Conservation (phyloP, 2,888 invertebrate species). For the Spialia ferax region DNA sequence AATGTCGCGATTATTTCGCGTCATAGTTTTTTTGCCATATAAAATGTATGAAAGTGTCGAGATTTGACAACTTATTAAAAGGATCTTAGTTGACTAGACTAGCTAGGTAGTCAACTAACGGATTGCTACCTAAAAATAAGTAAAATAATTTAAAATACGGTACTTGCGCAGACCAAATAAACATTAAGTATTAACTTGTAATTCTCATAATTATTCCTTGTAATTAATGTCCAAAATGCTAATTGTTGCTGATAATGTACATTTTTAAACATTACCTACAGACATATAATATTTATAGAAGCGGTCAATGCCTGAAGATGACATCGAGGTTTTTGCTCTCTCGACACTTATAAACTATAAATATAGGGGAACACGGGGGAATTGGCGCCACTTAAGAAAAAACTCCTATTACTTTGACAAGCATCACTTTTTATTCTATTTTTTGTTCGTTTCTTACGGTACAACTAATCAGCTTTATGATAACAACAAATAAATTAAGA, state of each 20-base stretch:
- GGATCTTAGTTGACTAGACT: too few species aligned
- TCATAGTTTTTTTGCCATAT: too few species aligned
- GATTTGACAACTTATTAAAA: too few species aligned
- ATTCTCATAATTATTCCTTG: too few species aligned
- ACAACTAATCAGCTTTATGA: neutral
- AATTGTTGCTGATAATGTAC: neutral
- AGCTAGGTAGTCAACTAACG: too few species aligned
- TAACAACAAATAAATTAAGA: conserved; percentile 1
- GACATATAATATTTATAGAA: neutral
- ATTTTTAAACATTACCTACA: neutral
- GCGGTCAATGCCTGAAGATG: neutral
- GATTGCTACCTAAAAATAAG: too few species aligned
- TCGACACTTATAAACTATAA: neutral
- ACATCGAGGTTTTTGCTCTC: neutral
- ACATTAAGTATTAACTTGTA: too few species aligned
- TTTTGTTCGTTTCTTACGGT: neutral
- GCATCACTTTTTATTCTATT: neutral
- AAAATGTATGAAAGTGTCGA: too few species aligned
- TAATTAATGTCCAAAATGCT: neutral
- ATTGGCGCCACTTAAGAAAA: conserved; percentile 2
- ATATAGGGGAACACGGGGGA: conserved; percentile 1
- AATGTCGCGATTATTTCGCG: too few species aligned
- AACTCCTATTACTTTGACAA: neutral
- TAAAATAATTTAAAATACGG: too few species aligned
- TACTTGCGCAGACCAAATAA: too few species aligned